Percentiles rank a stretch among this genome's conserved stretches.
Conservation (phyloP, 2,113 vertebrate species). For the Semnornis frantzii region DNA sequence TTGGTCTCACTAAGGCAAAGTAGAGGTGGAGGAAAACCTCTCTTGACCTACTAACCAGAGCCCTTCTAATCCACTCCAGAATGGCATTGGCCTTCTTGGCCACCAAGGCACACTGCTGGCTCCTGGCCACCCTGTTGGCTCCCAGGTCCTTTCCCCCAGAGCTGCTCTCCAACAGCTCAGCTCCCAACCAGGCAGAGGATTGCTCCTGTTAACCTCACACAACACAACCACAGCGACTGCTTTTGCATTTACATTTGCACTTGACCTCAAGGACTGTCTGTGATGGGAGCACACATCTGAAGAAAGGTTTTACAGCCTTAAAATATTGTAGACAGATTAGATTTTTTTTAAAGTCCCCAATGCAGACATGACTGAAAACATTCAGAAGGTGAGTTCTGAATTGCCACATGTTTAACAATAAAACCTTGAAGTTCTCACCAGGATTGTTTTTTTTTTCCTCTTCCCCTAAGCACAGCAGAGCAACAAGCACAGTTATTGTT, state of each 20-base stretch:
- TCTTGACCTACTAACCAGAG: no score
- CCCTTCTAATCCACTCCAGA: no score
- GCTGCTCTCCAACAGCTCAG: no score
- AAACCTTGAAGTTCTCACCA: neutral
- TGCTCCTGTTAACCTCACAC: neutral
- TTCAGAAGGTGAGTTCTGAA: neutral
- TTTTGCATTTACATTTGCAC: neutral
- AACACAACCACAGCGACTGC: neutral
- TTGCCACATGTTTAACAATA: neutral
- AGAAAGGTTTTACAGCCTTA: neutral
- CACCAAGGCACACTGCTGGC: no score
- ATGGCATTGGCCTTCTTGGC: no score
- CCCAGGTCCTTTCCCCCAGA: no score
- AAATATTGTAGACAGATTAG: neutral
- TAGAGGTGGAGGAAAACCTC: no score
- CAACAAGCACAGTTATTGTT: neutral
- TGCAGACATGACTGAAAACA: neutral
- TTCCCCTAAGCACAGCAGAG: neutral
- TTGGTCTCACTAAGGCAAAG: no score
- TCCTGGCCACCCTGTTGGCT: no score
- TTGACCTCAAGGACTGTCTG: neutral
- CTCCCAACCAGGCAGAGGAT: no score
- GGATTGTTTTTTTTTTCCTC: fast-evolving
- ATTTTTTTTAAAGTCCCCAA: neutral
- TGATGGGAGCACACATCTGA: neutral